Percentiles rank a stretch among this genome's conserved stretches.
Conservation (phyloP, 2,797 vertebrate species). For the Pantherophis alleghaniensis region DNA sequence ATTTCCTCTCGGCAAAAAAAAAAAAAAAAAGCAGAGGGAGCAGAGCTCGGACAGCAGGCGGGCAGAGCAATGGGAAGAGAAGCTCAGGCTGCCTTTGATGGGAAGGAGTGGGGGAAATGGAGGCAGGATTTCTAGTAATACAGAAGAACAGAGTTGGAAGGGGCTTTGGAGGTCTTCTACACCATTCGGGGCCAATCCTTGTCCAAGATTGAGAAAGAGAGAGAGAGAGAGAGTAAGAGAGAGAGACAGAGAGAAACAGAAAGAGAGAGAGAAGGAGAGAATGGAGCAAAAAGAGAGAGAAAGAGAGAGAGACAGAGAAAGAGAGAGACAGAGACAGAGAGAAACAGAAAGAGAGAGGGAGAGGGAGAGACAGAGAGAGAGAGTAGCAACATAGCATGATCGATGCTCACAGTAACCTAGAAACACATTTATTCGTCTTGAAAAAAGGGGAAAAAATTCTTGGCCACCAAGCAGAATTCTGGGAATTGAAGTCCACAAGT, state of each 20-base stretch:
- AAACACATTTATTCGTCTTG: neutral
- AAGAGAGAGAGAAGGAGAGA: too few relatives aligned
- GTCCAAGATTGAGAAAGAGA: neutral
- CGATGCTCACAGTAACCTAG: neutral
- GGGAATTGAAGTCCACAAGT: too few relatives aligned
- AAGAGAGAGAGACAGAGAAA: too few relatives aligned
- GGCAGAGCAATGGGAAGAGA: neutral
- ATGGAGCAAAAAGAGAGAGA: too few relatives aligned
- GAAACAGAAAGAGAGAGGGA: too few relatives aligned
- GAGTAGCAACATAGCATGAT: neutral
- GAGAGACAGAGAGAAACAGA: too few relatives aligned
- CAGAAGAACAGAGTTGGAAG: neutral
- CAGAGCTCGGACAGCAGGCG: neutral
- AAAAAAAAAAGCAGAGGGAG: slow-evolving; percentile 43
- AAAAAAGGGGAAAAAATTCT: neutral
- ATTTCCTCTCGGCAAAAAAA: slow-evolving; percentile 56
- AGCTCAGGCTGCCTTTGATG: fast-evolving
- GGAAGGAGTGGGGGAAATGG: neutral
- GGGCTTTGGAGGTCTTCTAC: neutral
- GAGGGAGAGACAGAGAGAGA: neutral
- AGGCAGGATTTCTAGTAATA: neutral
- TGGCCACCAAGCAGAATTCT: too few relatives aligned
- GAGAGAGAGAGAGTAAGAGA: too few relatives aligned
- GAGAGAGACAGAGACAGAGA: too few relatives aligned
- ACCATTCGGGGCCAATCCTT: neutral